phyloP scores from a whole-genome alignment of 2,888 invertebrate genomes.

The Andrena haemorrhoa region DNA sequence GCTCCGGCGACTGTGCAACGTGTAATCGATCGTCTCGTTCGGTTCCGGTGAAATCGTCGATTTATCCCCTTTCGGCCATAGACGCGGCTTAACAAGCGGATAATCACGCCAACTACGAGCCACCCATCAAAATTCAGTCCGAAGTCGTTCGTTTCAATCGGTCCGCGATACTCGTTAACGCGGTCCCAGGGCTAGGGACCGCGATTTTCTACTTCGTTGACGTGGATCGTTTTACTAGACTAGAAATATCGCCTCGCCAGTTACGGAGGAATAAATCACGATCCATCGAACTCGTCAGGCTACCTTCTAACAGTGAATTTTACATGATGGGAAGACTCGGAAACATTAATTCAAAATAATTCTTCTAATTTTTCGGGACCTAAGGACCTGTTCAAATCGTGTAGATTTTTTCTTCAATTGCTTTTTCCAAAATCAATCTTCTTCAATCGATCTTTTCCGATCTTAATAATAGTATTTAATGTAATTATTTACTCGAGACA shows the following conservation, averaged over 20 bases:
- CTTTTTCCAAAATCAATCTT: too few species aligned
- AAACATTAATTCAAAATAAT: too few species aligned
- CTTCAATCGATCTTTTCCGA: too few species aligned
- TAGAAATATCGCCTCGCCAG: neutral
- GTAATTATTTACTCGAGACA: too few species aligned
- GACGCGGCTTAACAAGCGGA: slow-evolving; percentile 43
- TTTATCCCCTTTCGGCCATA: slow-evolving; percentile 24
- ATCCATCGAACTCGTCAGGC: neutral
- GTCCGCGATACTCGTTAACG: neutral
- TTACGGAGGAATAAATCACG: neutral
- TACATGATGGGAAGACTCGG: too few species aligned
- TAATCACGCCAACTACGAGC: slow-evolving; percentile 34
- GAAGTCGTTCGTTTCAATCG: slow-evolving; percentile 40
- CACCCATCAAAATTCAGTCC: slow-evolving; percentile 42
- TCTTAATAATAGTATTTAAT: too few species aligned
- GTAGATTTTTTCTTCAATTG: too few species aligned
- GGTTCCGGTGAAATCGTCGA: slow-evolving; percentile 71
- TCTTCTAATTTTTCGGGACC: too few species aligned
- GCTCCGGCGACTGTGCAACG: slow-evolving; percentile 62
- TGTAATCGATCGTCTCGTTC: slow-evolving; percentile 72
- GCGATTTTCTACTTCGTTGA: slow-evolving; percentile 11
- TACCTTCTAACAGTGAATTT: neutral
- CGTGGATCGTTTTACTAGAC: neutral
- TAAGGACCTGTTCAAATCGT: too few species aligned
- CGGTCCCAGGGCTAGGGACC: slow-evolving; percentile 1